Conservation (phyloP, 2,888 invertebrate genomes). For the Esperia sulphurella region DNA sequence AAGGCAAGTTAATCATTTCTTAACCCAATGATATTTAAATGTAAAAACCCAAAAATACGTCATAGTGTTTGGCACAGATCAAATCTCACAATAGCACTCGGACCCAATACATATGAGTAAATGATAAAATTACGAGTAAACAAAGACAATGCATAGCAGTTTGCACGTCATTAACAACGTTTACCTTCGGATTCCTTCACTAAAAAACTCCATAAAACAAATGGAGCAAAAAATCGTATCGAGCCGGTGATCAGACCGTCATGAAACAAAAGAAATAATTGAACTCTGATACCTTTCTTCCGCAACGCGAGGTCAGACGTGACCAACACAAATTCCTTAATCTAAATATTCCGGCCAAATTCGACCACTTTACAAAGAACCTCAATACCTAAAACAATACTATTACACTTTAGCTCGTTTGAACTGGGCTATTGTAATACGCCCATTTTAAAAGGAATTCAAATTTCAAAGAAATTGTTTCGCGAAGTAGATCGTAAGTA, state of each 20-base stretch:
- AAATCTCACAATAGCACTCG: too few species aligned
- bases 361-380: constrained; percentile 28
- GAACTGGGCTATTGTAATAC: constrained; percentile 11
- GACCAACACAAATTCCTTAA: constrained; percentile 60
- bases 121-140: too few species aligned
- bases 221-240: constrained; percentile 46
- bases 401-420: constrained; percentile 7
- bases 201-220: constrained; percentile 32
- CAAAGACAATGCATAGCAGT: too few species aligned
- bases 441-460: constrained; percentile 10
- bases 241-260: constrained; percentile 36
- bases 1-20: too few species aligned
- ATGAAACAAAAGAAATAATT: constrained; percentile 64
- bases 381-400: constrained; percentile 14
- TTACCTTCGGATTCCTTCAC: constrained; percentile 17
- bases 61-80: too few species aligned
- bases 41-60: too few species aligned
- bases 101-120: too few species aligned
- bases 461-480: constrained; percentile 18
- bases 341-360: constrained; percentile 34
- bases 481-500: constrained; percentile 10
- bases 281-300: constrained; percentile 65
- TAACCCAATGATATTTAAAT: too few species aligned
- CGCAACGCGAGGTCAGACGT: constrained; percentile 68
- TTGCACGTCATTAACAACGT: constrained; percentile 2